Evolutionary conservation across 2,797 vertebrate species (phyloP).

Genomic region (Rhinichthys osculus): DNA sequence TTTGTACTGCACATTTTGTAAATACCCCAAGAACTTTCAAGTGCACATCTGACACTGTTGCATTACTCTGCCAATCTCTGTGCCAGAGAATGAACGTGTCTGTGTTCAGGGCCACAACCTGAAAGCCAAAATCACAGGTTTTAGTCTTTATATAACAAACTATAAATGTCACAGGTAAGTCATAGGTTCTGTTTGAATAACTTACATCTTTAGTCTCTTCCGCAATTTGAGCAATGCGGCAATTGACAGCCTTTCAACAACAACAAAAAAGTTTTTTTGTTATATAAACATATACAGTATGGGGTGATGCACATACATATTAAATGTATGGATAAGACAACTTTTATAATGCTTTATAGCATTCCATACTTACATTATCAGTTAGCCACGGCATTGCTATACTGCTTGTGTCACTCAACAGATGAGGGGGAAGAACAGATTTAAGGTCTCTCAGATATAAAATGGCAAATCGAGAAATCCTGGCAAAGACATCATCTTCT

Average conservation of each 20-base stretch:
- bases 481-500: too few species aligned
- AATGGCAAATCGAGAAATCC: too few species aligned
- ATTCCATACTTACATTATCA: not conserved
- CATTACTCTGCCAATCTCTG: not conserved
- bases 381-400: not conserved
- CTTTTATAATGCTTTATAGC: not conserved
- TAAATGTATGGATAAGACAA: not conserved
- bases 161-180: not conserved
- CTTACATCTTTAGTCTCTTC: constrained; percentile 18
- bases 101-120: not conserved
- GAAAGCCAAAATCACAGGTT: not conserved
- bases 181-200: not conserved
- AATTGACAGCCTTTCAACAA: constrained; percentile 9
- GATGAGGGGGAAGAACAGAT: not conserved
- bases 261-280: not conserved
- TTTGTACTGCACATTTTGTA: too few species aligned
- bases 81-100: constrained; percentile 4
- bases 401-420: not conserved
- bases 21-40: constrained; percentile 9
- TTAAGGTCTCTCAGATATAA: too few species aligned
- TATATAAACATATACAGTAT: not conserved
- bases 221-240: not conserved
- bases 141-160: not conserved
- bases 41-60: not conserved
- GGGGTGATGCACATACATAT: not conserved